These are phyloP conservation scores for Vanessa cardui DNA, from an alignment of 2,888 invertebrate genomes.

Conservation along the genomic window DNA sequence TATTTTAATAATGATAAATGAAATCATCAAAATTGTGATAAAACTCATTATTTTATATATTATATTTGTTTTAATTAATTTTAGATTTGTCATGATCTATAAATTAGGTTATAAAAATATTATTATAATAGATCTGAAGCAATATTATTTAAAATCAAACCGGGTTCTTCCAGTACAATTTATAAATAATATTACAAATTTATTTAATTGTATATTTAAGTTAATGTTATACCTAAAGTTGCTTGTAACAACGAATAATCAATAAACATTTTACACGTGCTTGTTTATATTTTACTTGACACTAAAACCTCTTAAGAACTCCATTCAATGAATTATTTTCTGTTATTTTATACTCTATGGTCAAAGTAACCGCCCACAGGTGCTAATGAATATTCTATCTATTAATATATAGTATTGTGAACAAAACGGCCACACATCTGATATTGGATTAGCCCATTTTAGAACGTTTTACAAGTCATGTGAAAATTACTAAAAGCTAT, in stretches of 20 bases:
- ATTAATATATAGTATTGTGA: too few relatives aligned
- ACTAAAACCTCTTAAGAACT: not conserved
- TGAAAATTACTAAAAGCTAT: too few relatives aligned
- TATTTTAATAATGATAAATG: not conserved
- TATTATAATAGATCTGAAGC: not conserved
- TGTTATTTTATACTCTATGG: too few relatives aligned
- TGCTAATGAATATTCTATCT: too few relatives aligned
- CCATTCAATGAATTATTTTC: not conserved
- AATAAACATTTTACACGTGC: slow-evolving; percentile 50
- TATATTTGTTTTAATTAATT: not conserved
- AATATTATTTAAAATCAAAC: slow-evolving; percentile 30
- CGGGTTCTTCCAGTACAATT: slow-evolving; percentile 61
- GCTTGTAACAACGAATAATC: slow-evolving; percentile 68
- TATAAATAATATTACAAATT: slow-evolving; percentile 44
- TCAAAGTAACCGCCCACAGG: too few relatives aligned
- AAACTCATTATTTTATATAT: not conserved
- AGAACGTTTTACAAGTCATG: too few relatives aligned
- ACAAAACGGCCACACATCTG: too few relatives aligned
- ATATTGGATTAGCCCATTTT: too few relatives aligned
- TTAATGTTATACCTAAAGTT: slow-evolving; percentile 60
- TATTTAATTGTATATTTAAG: slow-evolving; percentile 44
- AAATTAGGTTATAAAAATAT: not conserved
- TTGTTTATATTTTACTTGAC: slow-evolving; percentile 22
- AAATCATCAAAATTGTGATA: not conserved
- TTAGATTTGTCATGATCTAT: too few relatives aligned